A percentile compares a stretch with the other conserved stretches of the same genome.
phyloP scores from a whole-genome alignment of 2,888 invertebrate genomes.

The Branchellion lobata region DNA sequence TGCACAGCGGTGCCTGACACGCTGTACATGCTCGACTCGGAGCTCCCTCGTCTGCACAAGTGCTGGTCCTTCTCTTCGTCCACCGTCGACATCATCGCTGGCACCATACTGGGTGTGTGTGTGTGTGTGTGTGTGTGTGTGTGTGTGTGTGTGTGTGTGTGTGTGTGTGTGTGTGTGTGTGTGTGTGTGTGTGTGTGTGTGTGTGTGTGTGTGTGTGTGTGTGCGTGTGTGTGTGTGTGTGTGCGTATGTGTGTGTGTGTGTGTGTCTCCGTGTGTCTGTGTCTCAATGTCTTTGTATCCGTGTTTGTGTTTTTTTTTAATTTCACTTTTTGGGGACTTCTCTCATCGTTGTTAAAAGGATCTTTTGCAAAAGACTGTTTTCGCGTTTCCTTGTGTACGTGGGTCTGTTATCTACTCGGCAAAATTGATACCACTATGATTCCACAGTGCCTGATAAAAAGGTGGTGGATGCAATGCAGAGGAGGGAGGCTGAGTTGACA shows the following conservation, averaged over 20 bases:
- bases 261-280: too few species aligned
- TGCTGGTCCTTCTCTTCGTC: slow-evolving; percentile 44
- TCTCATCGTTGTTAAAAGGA: neutral
- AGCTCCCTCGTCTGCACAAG: slow-evolving; percentile 36
- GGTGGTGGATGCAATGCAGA: slow-evolving; percentile 77
- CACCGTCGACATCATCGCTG: slow-evolving; percentile 60
- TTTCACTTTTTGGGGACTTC: neutral
- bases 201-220: too few species aligned
- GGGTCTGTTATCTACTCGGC: too few species aligned
- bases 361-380: neutral
- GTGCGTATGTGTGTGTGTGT: too few species aligned
- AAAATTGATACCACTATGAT: too few species aligned
- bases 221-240: too few species aligned
- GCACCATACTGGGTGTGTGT: slow-evolving; percentile 59
- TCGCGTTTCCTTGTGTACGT: neutral
- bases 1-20: slow-evolving; percentile 77
- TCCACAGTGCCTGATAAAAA: slow-evolving; percentile 73
- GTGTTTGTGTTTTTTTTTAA: too few species aligned
- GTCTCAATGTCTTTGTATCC: too few species aligned
- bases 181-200: too few species aligned
- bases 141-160: too few species aligned
- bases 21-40: slow-evolving; percentile 79
- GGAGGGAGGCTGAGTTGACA: slow-evolving; percentile 79
- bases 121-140: too few species aligned
- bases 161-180: too few species aligned